Conservation (phyloP, 2,797 vertebrate genomes). For the Harpagifer antarcticus region DNA sequence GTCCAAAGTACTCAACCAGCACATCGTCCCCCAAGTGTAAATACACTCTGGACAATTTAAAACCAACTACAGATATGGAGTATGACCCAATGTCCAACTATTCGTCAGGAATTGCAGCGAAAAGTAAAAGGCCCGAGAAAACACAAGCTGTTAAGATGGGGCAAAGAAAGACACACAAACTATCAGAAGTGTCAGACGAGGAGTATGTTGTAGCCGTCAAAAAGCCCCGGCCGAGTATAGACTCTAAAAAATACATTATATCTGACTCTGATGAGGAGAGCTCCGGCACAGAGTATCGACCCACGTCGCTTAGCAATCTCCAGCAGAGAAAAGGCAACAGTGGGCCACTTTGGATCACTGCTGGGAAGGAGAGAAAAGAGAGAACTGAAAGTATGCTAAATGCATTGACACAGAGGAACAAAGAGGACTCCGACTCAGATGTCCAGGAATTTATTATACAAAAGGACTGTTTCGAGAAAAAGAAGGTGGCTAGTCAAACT, state of each 20-base stretch:
- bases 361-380: slow-evolving; percentile 52
- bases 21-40: slow-evolving; percentile 84
- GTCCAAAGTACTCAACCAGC: slow-evolving; percentile 69
- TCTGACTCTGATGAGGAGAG: slow-evolving; percentile 92
- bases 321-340: slow-evolving; percentile 75
- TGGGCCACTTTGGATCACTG: slow-evolving; percentile 32
- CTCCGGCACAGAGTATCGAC: slow-evolving; percentile 84
- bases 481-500: slow-evolving; percentile 60
- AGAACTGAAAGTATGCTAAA: slow-evolving; percentile 40
- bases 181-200: slow-evolving; percentile 69
- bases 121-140: slow-evolving; percentile 82
- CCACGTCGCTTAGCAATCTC: slow-evolving; percentile 73
- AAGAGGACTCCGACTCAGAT: slow-evolving; percentile 71
- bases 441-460: slow-evolving; percentile 49
- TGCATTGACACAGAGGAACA: slow-evolving; percentile 68
- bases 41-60: slow-evolving; percentile 93
- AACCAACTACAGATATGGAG: slow-evolving; percentile 94
- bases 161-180: slow-evolving; percentile 46
- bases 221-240: slow-evolving; percentile 75
- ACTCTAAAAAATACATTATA: slow-evolving; percentile 81
- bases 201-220: slow-evolving; percentile 83
- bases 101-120: slow-evolving; percentile 88
- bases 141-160: slow-evolving; percentile 45
- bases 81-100: slow-evolving; percentile 98
- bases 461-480: slow-evolving; percentile 59